Evolutionary conservation across 2,113 vertebrate genomes (phyloP), one percentile per base, ranked within the genome.

Genomic region (Epinephelus lanceolatus): DNA sequence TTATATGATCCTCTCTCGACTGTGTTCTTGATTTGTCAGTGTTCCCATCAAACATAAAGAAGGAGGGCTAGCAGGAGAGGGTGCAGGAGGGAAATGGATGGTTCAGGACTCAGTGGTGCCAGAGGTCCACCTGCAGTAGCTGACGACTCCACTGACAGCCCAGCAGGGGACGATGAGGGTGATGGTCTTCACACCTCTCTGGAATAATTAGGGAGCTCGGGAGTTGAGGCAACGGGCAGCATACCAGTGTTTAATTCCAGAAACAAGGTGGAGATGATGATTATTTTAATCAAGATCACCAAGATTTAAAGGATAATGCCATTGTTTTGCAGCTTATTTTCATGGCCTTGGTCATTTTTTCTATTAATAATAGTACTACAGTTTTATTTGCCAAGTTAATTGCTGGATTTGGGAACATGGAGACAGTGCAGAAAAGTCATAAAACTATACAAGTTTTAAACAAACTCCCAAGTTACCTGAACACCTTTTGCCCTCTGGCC

Each of bases 1-100:
- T 90, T 61, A 85, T 88, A 89, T 84, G 83, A 93, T 90, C 78
- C 65, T 19, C 80, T 85, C 90, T 90, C 65, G 73, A 90, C 70
- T 84, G 72, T 78, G 25, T 55, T 78, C 85, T 78, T 71, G 68
- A 80, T 61, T 86, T 84, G 83, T 91, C 47, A 63, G 76, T 86
- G 84, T 92, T 88, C 71, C 77, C 57, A 71, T 81, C 68, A 45
- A 66, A 81, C 30, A 19, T 61, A 55, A 42, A 59, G 21, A 40
- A 30, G 79, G 10, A 55, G 55, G 37, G 19, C 52, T 23, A 42
- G 71, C 52, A 14, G 51, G 30, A 30, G 30, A 57, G 56, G 40
- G 51, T 15, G 78, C 27, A 19, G 47, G 40, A 42, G 78, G 61
- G 60, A 71, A 67, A 51, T 52, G 71, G 65, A 73, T 25, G 83